Conservation (phyloP, 2,113 vertebrate genomes). For the Paratilapia polleni region DNA sequence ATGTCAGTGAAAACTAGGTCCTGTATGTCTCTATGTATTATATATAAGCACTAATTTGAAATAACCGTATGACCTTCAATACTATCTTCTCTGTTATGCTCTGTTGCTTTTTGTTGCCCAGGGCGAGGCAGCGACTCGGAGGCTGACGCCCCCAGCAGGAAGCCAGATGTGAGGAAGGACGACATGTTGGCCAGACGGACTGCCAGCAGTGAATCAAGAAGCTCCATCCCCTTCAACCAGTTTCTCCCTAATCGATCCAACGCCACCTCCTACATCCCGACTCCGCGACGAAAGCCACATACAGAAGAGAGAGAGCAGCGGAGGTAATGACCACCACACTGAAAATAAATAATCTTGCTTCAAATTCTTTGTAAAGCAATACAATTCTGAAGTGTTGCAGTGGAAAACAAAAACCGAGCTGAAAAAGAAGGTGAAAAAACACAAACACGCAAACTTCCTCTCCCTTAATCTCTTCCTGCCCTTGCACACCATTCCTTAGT, state of each 20-base stretch:
- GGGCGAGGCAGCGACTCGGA: constrained; percentile 93
- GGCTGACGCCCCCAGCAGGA: constrained; percentile 86
- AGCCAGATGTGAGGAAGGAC: constrained; percentile 94
- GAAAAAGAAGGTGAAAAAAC: constrained; percentile 9
- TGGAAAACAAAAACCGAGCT: neutral
- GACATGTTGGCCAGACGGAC: constrained; percentile 94
- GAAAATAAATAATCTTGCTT: constrained; percentile 11
- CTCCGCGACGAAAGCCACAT: constrained; percentile 88
- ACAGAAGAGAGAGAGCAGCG: constrained; percentile 89
- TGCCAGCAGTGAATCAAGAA: constrained; percentile 88
- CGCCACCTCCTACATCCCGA: constrained; percentile 87
- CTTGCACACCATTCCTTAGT: constrained; percentile 76
- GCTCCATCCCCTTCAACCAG: constrained; percentile 94
- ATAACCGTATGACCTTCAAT: neutral
- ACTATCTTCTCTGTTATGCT: neutral
- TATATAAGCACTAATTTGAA: neutral
- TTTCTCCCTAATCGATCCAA: constrained; percentile 97
- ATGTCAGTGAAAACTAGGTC: neutral
- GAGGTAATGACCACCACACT: constrained; percentile 86
- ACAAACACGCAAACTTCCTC: constrained; percentile 4
- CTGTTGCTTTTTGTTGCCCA: constrained; percentile 57
- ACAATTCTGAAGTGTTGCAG: neutral
- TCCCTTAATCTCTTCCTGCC: constrained; percentile 11
- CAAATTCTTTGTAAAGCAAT: neutral
- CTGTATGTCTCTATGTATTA: neutral